Conservation (phyloP, 2,888 invertebrate species). For the Aromia moschata region DNA sequence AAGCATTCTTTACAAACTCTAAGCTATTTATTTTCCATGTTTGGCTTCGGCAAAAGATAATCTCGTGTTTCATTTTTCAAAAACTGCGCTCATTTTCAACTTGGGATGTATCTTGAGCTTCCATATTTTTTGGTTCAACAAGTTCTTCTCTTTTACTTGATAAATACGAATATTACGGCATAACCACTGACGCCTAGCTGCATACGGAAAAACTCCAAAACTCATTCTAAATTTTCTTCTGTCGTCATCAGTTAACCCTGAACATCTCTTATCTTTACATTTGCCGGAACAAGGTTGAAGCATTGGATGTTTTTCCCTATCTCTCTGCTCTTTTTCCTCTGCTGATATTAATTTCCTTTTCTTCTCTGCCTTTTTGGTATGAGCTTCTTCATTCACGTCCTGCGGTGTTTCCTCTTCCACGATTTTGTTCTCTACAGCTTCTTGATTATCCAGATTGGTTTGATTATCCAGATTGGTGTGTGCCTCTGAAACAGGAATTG, state of each 20-base stretch:
- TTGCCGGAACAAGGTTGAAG: constrained; percentile 8
- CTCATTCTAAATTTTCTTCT: constrained; percentile 10
- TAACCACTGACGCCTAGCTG: constrained; percentile 22
- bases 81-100: constrained; percentile 1
- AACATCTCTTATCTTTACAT: constrained; percentile 10
- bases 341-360: constrained; percentile 13
- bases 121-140: constrained; percentile 8
- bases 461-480: not conserved
- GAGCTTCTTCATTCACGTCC: not conserved
- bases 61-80: constrained; percentile 23
- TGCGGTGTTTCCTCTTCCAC: not conserved
- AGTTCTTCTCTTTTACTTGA: constrained; percentile 11
- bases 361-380: constrained; percentile 2
- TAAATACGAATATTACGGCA: constrained; percentile 16
- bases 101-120: not conserved
- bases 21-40: constrained; percentile 12
- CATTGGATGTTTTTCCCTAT: constrained; percentile 21
- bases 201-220: not conserved
- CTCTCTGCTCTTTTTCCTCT: constrained; percentile 12
- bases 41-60: constrained; percentile 24
- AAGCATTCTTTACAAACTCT: constrained; percentile 20
- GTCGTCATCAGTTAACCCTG: constrained; percentile 11
- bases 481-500: not conserved
- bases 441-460: not conserved
- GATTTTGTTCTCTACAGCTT: not conserved